Evolutionary conservation across 2,888 invertebrate genomes (phyloP), one percentile per base, ranked within the genome.

Genomic region (Ophonus ardosiacus): DNA sequence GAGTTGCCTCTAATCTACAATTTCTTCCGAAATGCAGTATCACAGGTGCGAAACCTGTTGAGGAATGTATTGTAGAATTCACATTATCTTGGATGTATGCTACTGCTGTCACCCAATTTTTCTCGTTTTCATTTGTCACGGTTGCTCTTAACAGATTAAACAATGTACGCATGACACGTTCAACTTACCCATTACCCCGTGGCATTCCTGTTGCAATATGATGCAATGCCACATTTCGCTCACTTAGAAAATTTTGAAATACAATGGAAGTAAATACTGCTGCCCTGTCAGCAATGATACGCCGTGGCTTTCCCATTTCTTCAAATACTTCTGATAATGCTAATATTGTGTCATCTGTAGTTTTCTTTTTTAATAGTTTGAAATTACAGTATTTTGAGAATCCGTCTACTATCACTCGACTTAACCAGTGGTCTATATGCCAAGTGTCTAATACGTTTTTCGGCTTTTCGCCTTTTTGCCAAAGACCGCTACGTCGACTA

Each of bases 1-100:
- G 57, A 68, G 87, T 87, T 38, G 85, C 86, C 10, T 31, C 13
- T 21, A 87, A 85, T 85, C 86, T 85, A 15, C 86, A 86, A 57
- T 87, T 87, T 68, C 63, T 85, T 15, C 86, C 87, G 15, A 86
- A 81, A 18, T 87, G 86, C 56, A 87, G 78, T 15, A 86, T 78
- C 31, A 59, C 31, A 18, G 74, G 76, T 7, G 61, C 24, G 17
- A 85, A 21, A 74, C 51, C 31, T 17, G 51, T 57, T 10, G 21
- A 57, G 5, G 85, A 79, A 68, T 86, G 84, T 5, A 86, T 24
- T 0, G 86, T 86, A 10, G 86, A 17, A 81, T 86, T 85, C 31
- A 86, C 63, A 21, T 86, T 85, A 24, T 80, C 80, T 68, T 86
- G 81, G 13, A 86, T 85, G n/a, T 51, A 74, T 17, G 84, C 56